These are phyloP conservation scores for Azorinus chamasolen DNA, from an alignment of 2,888 invertebrate genomes.

Conservation along the genomic window DNA sequence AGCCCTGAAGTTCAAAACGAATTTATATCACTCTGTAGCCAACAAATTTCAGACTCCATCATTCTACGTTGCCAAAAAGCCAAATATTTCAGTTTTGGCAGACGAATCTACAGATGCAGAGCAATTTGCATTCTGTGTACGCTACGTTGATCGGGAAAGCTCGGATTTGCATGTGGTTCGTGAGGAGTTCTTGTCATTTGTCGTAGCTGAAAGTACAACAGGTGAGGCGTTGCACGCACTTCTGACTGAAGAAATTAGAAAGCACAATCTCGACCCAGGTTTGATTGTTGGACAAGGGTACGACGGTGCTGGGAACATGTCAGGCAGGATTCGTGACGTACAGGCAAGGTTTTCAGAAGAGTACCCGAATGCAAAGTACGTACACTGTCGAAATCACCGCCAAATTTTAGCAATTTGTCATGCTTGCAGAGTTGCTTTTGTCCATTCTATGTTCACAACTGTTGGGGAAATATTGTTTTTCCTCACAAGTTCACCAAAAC, in stretches of 20 bases:
- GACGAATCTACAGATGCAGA: slow-evolving; percentile 29
- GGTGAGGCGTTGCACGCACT: background rate
- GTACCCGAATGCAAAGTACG: slow-evolving; percentile 17
- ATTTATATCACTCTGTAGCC: slow-evolving; percentile 12
- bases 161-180: slow-evolving; percentile 6
- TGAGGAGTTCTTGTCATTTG: slow-evolving; percentile 26
- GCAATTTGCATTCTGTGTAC: slow-evolving; percentile 26
- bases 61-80: background rate
- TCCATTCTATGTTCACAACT: slow-evolving; percentile 25
- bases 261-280: slow-evolving; percentile 18
- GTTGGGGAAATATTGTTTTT: slow-evolving; percentile 26
- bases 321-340: slow-evolving; percentile 19
- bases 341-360: slow-evolving; percentile 14
- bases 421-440: slow-evolving; percentile 17
- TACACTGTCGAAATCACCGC: slow-evolving; percentile 16
- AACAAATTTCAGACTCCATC: slow-evolving; percentile 16
- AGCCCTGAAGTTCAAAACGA: slow-evolving; percentile 17
- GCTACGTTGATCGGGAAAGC: background rate
- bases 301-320: slow-evolving; percentile 37
- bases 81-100: slow-evolving; percentile 15
- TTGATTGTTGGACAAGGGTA: slow-evolving; percentile 24
- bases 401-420: slow-evolving; percentile 32
- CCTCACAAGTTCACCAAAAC: slow-evolving; percentile 13
- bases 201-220: slow-evolving; percentile 13
- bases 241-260: slow-evolving; percentile 15